phyloP scores from a whole-genome alignment of 2,888 invertebrate species.

The Abrostola tripartita region DNA sequence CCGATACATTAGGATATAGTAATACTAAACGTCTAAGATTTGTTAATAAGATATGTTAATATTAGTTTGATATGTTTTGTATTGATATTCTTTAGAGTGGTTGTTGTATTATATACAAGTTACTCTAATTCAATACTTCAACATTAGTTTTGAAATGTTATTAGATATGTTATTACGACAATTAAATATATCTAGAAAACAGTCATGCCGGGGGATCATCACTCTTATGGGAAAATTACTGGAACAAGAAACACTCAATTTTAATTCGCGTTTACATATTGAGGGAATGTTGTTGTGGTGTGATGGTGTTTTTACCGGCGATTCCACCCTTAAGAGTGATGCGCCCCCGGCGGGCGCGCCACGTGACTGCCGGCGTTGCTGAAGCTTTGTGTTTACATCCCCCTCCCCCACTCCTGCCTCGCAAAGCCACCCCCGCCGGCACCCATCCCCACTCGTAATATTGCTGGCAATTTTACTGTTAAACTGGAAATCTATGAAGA shows the following conservation, averaged over 20 bases:
- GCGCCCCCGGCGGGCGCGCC: constrained; percentile 86
- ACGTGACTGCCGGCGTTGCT: constrained; percentile 86
- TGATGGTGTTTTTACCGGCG: constrained; percentile 54
- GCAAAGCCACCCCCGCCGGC: constrained; percentile 57
- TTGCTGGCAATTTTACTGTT: constrained; percentile 59
- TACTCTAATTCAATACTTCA: constrained; percentile 82
- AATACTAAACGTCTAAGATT: constrained; percentile 22
- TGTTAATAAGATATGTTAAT: constrained; percentile 46
- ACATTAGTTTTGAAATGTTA: constrained; percentile 51
- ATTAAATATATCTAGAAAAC: constrained; percentile 50
- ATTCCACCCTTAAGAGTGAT: constrained; percentile 84
- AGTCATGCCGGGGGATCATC: constrained; percentile 76
- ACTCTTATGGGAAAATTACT: constrained; percentile 72
- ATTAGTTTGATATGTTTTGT: constrained; percentile 84
- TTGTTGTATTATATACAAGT: constrained; percentile 81
- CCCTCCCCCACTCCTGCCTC: constrained; percentile 59
- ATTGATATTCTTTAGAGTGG: constrained; percentile 87
- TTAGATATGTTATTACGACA: constrained; percentile 62
- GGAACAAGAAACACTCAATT: background rate
- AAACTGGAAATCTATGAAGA: constrained; percentile 37
- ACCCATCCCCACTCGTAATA: constrained; percentile 53
- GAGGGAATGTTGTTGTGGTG: constrained; percentile 34
- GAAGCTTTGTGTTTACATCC: constrained; percentile 85
- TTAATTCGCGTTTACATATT: constrained; percentile 17
- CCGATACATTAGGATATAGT: constrained; percentile 3